Evolutionary conservation across 2,113 vertebrate genomes (phyloP).

Genomic region (Petroica traversi): DNA sequence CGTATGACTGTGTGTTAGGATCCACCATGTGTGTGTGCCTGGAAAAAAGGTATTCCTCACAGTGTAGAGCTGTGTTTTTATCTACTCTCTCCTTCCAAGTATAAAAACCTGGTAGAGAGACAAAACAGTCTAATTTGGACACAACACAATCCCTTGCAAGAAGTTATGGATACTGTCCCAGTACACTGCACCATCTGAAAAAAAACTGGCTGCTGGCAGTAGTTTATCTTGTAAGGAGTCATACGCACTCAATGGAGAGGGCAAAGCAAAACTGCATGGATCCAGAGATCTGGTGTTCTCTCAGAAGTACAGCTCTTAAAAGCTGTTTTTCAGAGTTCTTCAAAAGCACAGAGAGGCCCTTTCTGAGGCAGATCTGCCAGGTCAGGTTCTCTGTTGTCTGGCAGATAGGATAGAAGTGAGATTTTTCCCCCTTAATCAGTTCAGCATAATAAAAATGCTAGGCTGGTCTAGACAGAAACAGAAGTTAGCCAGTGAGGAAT

Average conservation of each 20-base stretch:
- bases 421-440: not conserved
- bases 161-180: not conserved
- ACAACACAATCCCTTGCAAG: not conserved
- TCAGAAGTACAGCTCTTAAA: not conserved
- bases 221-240: rapidly evolving
- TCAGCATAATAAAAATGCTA: not conserved
- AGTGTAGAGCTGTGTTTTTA: not conserved
- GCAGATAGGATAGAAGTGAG: not conserved
- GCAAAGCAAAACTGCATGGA: not conserved
- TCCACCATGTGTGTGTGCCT: not conserved
- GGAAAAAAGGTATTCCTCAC: not conserved
- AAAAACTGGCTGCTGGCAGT: not conserved
- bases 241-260: rapidly evolving
- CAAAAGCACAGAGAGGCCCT: not conserved
- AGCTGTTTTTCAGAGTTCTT: not conserved
- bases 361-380: not conserved
- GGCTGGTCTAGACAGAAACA: not conserved
- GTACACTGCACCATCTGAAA: not conserved
- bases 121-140: not conserved
- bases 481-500: not conserved
- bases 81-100: not conserved
- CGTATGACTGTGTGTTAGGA: not conserved
- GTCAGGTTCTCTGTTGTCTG: not conserved
- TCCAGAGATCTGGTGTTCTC: not conserved
- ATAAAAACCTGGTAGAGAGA: not conserved